phyloP scores from a whole-genome alignment of 1,140 invertebrate species.

The Drosophila paulistorum region DNA sequence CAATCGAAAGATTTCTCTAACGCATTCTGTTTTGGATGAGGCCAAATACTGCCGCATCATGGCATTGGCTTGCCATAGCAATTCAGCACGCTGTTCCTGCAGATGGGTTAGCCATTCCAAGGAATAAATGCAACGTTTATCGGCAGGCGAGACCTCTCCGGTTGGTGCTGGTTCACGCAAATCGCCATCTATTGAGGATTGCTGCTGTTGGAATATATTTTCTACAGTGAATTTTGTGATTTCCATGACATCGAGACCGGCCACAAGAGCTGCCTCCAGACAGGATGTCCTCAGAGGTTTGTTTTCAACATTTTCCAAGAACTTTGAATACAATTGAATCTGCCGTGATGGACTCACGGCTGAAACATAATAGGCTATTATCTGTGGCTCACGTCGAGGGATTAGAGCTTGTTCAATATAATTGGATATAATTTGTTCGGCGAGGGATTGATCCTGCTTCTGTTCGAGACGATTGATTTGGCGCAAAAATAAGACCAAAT shows the following conservation, averaged over 20 bases:
- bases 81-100: slow-evolving; percentile 90
- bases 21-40: slow-evolving; percentile 87
- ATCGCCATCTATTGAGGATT: slow-evolving; percentile 83
- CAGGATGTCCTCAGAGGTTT: slow-evolving; percentile 84
- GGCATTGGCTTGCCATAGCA: slow-evolving; percentile 94
- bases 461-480: slow-evolving; percentile 88
- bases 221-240: slow-evolving; percentile 94
- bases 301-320: slow-evolving; percentile 87
- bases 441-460: slow-evolving; percentile 84
- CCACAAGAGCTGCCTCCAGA: slow-evolving; percentile 87
- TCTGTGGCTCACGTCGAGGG: slow-evolving; percentile 88
- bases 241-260: slow-evolving; percentile 91
- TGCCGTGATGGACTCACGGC: slow-evolving; percentile 89
- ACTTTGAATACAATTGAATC: slow-evolving; percentile 90
- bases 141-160: slow-evolving; percentile 57
- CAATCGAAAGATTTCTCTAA: slow-evolving; percentile 88
- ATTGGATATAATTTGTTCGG: slow-evolving; percentile 89
- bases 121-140: slow-evolving; percentile 88
- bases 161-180: slow-evolving; percentile 40
- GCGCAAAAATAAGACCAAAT: slow-evolving; percentile 92
- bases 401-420: slow-evolving; percentile 88
- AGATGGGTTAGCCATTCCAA: slow-evolving; percentile 95
- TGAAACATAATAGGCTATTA: slow-evolving; percentile 93
- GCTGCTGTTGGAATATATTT: slow-evolving; percentile 83
- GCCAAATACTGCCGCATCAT: slow-evolving; percentile 92